Evolutionary conservation across 2,888 invertebrate genomes (phyloP), one percentile per base, ranked within the genome.

Genomic region (Imbricaverruca yamaguchii): DNA sequence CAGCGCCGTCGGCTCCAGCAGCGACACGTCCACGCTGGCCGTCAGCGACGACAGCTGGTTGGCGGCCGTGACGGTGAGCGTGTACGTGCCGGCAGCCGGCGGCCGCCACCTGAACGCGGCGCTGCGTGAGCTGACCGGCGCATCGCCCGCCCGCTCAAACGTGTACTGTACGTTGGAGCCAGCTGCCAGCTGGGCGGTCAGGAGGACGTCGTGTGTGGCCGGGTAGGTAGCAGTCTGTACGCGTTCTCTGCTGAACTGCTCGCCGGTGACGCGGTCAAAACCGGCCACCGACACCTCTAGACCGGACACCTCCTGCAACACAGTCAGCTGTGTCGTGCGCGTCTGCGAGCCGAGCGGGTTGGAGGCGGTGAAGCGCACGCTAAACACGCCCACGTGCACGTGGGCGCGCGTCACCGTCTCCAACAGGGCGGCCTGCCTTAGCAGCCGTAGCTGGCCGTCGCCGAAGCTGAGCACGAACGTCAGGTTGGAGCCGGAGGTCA

Each of bases 381-480:
- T 74, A 74, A 80, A 82, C 8, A 53, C 67, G n/a, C 82, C 82
- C 18, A 59, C 55, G 12, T 65, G 77, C 21, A 18, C 39, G 67
- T 82, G 77, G 2, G 81, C 55, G 39, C 63, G 57, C 23, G 25
- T 1, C 63, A 82, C 25, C 56, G 21, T 57, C 23, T 59, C 63
- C 8, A 23, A 21, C 2, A 11, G 9, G 23, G 15, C 21, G 18
- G 39, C 53, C n/a, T 74, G 56, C 15, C n/a, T 57, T 18, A 80
- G 23, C 25, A n/a, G 69, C 15, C 59, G 59, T 15, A 81, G 18
- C 15, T 53, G 63, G 59, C 81, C 81, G 65, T 82, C 77, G 25
- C 82, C 82, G 80, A 78, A 82, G 77, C 81, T 81, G 57, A 82
- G 59, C 2, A 78, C 63, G 63, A 67, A 82, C 25, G 82, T 74